Conservation (phyloP, 2,113 vertebrate species). For the Eudorcas thomsonii region DNA sequence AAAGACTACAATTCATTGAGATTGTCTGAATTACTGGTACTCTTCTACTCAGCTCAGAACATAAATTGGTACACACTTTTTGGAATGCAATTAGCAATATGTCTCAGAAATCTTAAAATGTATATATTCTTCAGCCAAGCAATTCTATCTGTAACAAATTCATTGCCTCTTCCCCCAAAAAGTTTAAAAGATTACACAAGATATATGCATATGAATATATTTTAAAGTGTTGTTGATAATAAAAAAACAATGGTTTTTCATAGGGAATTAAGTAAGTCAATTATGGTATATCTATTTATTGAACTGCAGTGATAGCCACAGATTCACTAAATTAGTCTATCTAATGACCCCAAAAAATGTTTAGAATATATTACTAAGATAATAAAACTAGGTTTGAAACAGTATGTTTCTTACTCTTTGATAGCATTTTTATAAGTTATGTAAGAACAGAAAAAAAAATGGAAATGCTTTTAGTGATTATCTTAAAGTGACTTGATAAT, state of each 20-base stretch:
- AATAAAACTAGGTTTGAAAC: neutral
- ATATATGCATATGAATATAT: neutral
- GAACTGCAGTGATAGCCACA: neutral
- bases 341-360: neutral
- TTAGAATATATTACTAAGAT: neutral
- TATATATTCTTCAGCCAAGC: neutral
- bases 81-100: neutral
- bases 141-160: neutral
- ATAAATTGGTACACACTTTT: neutral
- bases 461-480: neutral
- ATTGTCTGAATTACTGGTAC: neutral
- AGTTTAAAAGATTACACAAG: neutral
- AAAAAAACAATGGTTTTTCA: neutral
- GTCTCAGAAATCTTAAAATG: conserved; percentile 11
- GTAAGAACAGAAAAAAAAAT: neutral
- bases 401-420: neutral
- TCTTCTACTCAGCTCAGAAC: neutral
- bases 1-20: neutral
- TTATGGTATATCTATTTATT: neutral
- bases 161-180: neutral
- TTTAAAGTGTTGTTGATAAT: neutral
- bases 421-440: conserved; percentile 15
- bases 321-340: neutral
- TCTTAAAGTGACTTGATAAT: neutral
- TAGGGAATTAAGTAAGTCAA: neutral